Evolutionary conservation across 2,797 vertebrate species (phyloP).

Genomic region (Microctenopoma stevenorrisi): DNA sequence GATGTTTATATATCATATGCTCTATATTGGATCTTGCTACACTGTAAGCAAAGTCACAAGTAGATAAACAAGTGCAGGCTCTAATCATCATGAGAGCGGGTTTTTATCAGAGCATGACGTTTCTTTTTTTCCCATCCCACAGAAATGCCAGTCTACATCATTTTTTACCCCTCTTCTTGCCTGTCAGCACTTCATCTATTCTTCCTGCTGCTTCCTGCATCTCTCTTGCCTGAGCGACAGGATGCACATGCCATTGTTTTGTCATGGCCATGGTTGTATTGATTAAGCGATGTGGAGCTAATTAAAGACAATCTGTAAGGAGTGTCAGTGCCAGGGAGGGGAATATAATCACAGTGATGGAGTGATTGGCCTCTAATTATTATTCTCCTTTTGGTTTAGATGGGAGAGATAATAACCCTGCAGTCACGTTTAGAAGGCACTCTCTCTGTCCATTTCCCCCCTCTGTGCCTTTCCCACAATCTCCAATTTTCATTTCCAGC

Average conservation of each 20-base stretch:
- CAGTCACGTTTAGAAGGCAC: slow-evolving; percentile 53
- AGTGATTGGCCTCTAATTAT: slow-evolving; percentile 76
- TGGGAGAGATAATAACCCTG: slow-evolving; percentile 73
- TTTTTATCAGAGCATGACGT: slow-evolving; percentile 58
- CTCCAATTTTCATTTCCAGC: slow-evolving; percentile 61
- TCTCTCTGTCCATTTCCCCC: slow-evolving; percentile 44
- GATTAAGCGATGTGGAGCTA: slow-evolving; percentile 78
- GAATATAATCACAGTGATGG: slow-evolving; percentile 70
- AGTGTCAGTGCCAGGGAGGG: slow-evolving; percentile 66
- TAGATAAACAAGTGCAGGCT: slow-evolving; percentile 43
- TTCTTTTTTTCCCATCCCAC: slow-evolving; percentile 9
- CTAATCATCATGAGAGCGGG: slow-evolving; percentile 54
- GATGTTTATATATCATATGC: neutral
- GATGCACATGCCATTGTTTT: slow-evolving; percentile 70
- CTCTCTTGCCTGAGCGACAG: slow-evolving; percentile 50
- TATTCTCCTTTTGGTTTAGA: slow-evolving; percentile 74
- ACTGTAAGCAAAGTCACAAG: slow-evolving; percentile 13
- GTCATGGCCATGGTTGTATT: slow-evolving; percentile 69
- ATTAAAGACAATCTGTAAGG: slow-evolving; percentile 80
- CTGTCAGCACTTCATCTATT: slow-evolving; percentile 57
- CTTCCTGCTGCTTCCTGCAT: slow-evolving; percentile 49
- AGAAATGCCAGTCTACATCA: slow-evolving; percentile 65
- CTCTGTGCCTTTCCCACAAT: slow-evolving; percentile 50
- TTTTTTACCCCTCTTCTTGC: slow-evolving; percentile 54
- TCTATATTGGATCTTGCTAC: slow-evolving; percentile 3